Base-by-base conservation (phyloP, 2,888 invertebrate genomes). In the Lycaena phlaeas region DNA sequence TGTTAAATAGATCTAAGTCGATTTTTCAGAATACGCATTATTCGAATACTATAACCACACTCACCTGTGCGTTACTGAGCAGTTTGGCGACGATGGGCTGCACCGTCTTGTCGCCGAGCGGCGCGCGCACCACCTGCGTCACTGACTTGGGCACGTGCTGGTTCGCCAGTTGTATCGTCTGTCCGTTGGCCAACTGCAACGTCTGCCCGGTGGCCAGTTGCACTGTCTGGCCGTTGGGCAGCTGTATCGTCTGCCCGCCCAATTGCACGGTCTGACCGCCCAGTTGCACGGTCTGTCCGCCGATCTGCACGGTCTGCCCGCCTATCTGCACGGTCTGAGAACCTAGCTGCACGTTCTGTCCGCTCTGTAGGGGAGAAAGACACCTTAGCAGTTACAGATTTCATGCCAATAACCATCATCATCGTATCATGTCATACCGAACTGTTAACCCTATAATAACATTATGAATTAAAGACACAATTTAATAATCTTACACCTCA, bases 71-170 rank as follows among this genome's bases (percentile, higher is more conserved):
- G 62, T 90, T 92, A 4, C 92, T 91, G 14, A 93, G 72, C 11
- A 93, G 87, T 65, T 92, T 92, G 0, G 92, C 92, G 27, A 92
- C 87, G 17, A 92, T 87, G 2, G 89, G 89, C 58, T 84, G 87
- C 56, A 61, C 53, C 3, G 68, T 25, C 51, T 81, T 85, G 11
- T 84, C 85, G 1, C 59, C 64, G 6, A 64, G 49, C 11, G 64
- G 49, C 11, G 61, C 52, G 51, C 69, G 81, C 48, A 75, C 81
- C n/a, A 75, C 68, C 55, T 77, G 79, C 27, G 74, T 54, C 43
- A 69, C 49, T 2, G 70, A 58, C 50, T 78, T 76, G 5, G 64
- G 58, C 1, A 64, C 54, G 51, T 63, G 54, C 40, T 63, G 76
- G 49, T 68, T 75, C n/a, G 73, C 74, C 29, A 82, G 50, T 53